These are phyloP conservation scores for Orycteropus afer DNA, from an alignment of 2,113 vertebrate genomes.

Conservation along the genomic window DNA sequence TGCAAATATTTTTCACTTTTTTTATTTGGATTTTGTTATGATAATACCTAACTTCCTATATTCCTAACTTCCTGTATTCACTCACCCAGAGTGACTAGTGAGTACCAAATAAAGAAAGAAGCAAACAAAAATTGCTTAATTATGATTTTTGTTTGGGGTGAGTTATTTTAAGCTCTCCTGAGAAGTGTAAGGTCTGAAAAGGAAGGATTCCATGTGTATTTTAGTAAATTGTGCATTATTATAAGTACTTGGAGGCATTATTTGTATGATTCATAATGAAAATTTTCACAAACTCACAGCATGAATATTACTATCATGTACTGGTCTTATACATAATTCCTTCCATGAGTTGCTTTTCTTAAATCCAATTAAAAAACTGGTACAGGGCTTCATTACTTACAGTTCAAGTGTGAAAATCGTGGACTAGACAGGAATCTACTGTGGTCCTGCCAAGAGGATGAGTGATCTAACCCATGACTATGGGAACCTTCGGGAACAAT, in stretches of 20 bases:
- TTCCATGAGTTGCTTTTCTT: conserved; percentile 37
- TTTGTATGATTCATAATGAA: conserved; percentile 39
- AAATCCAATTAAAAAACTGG: conserved; percentile 57
- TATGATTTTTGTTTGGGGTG: background rate
- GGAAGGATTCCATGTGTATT: background rate
- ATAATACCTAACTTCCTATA: background rate
- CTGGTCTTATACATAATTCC: conserved; percentile 38
- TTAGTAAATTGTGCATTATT: conserved; percentile 17
- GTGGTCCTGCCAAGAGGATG: conserved; percentile 85
- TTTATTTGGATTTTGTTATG: conserved; percentile 21
- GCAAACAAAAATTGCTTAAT: background rate
- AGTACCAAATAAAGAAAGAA: background rate
- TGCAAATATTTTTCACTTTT: background rate
- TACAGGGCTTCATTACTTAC: conserved; percentile 87
- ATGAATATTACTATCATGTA: conserved; percentile 47
- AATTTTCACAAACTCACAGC: conserved; percentile 13
- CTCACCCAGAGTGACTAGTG: background rate
- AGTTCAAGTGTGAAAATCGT: conserved; percentile 82
- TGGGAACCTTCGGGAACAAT: conserved; percentile 84
- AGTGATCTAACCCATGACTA: conserved; percentile 81
- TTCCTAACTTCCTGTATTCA: background rate
- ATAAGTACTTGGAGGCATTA: background rate
- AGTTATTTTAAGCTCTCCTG: conserved; percentile 9
- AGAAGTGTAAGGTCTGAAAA: background rate
- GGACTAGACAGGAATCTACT: conserved; percentile 86